phyloP scores from a whole-genome alignment of 2,888 invertebrate species.

The Drosophila seclusa region DNA sequence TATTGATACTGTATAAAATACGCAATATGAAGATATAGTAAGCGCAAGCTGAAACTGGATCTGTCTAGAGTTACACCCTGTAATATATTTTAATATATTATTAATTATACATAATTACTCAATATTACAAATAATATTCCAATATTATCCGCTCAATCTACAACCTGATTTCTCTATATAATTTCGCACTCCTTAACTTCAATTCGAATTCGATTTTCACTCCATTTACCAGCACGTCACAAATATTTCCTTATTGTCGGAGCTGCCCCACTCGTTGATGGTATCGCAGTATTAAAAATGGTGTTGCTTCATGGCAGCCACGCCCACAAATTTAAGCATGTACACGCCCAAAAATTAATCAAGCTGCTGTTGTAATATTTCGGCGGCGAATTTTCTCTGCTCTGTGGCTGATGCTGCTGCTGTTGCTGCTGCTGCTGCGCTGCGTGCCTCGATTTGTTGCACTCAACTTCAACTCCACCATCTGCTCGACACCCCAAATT shows the following conservation, averaged over 20 bases:
- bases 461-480: slow-evolving; percentile 33
- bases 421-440: slow-evolving; percentile 8
- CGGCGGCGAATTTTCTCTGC: slow-evolving; percentile 9
- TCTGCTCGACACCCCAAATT: slow-evolving; percentile 30
- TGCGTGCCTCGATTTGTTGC: slow-evolving; percentile 53
- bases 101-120: background rate
- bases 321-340: slow-evolving; percentile 73
- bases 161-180: background rate
- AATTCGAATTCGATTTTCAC: background rate
- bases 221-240: background rate
- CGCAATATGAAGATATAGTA: background rate
- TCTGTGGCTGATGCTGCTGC: slow-evolving; percentile 14
- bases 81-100: background rate
- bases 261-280: slow-evolving; percentile 22
- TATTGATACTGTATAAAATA: background rate
- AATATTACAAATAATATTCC: background rate
- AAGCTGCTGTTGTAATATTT: slow-evolving; percentile 75
- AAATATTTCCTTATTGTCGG: slow-evolving; percentile 18
- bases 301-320: slow-evolving; percentile 64
- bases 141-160: background rate
- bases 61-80: background rate
- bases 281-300: slow-evolving; percentile 57
- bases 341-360: slow-evolving; percentile 76
- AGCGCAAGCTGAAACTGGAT: background rate
- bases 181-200: background rate